A percentile compares a stretch with the other conserved stretches of the same genome.
phyloP scores from a whole-genome alignment of 2,888 invertebrate species.

The Lamproptera curius region DNA sequence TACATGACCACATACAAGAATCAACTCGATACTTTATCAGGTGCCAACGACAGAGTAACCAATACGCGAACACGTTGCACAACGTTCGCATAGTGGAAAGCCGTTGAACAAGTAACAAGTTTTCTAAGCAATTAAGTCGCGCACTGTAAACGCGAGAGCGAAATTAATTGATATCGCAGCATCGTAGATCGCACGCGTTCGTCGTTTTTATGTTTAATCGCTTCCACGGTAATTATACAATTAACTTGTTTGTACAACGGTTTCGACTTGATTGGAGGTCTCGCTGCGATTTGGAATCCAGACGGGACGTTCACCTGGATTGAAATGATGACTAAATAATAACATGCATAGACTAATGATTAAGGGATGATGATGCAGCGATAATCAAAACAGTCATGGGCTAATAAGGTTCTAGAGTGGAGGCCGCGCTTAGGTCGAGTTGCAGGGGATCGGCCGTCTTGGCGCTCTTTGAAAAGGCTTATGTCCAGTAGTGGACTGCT shows the following conservation, averaged over 20 bases:
- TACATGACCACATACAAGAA: too few species aligned
- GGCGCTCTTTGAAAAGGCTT: too few species aligned
- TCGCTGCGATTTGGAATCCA: too few species aligned
- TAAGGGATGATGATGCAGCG: too few species aligned
- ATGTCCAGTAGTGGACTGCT: too few species aligned
- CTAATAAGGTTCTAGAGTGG: too few species aligned
- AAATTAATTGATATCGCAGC: slow-evolving; percentile 13
- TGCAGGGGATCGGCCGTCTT: too few species aligned
- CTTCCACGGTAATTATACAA: neutral
- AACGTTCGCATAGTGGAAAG: slow-evolving; percentile 15
- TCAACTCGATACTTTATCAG: slow-evolving; percentile 2
- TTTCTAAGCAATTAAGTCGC: slow-evolving; percentile 16
- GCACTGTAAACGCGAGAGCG: slow-evolving; percentile 10
- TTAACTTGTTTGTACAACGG: neutral
- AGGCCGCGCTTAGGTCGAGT: too few species aligned
- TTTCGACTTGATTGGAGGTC: neutral
- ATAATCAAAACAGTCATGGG: too few species aligned
- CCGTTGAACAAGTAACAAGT: slow-evolving; percentile 10
- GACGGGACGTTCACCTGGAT: too few species aligned
- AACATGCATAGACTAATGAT: too few species aligned
- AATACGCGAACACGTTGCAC: slow-evolving; percentile 13
- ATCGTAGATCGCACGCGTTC: slow-evolving; percentile 12
- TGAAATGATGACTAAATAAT: too few species aligned
- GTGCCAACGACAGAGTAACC: slow-evolving; percentile 17
- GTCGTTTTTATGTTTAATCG: slow-evolving; percentile 6